Percentiles rank a stretch among this genome's conserved stretches.
These are phyloP conservation scores for Odontothrips loti DNA, from an alignment of 2,888 invertebrate species.

Conservation along the genomic window DNA sequence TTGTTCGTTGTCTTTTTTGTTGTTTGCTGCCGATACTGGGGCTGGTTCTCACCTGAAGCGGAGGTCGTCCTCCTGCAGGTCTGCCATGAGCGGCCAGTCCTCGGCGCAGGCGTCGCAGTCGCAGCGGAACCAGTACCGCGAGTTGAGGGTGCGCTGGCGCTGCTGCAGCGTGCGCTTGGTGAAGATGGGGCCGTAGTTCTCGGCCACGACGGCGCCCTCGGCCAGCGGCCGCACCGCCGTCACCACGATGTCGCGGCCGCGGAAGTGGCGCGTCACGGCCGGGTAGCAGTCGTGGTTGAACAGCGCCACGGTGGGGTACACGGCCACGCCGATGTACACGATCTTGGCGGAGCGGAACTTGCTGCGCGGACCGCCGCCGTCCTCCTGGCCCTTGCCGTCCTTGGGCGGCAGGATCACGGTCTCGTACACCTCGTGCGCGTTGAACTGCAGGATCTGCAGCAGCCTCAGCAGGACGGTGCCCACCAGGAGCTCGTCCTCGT, in stretches of 20 bases:
- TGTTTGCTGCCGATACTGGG: too few species aligned
- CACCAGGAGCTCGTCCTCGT: slow-evolving; percentile 56
- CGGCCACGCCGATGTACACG: slow-evolving; percentile 62
- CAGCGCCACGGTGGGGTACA: slow-evolving; percentile 71
- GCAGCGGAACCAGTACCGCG: slow-evolving; percentile 76
- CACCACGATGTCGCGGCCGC: slow-evolving; percentile 67
- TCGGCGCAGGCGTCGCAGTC: slow-evolving; percentile 66
- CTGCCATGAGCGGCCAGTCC: slow-evolving; percentile 63
- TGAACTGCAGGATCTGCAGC: slow-evolving; percentile 75
- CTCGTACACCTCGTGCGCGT: slow-evolving; percentile 79
- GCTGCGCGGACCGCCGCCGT: slow-evolving; percentile 32
- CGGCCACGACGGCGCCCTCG: slow-evolving; percentile 65
- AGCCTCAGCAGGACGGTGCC: slow-evolving; percentile 64
- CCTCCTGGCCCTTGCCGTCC: slow-evolving; percentile 1
- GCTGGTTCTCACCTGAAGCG: not conserved
- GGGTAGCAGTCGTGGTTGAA: slow-evolving; percentile 84
- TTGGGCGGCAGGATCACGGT: slow-evolving; percentile 36
- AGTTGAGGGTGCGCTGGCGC: slow-evolving; percentile 61
- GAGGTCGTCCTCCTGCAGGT: not conserved
- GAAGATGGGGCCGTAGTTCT: slow-evolving; percentile 81
- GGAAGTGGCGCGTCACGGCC: slow-evolving; percentile 68
- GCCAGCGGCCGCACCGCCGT: slow-evolving; percentile 61
- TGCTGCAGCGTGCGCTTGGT: slow-evolving; percentile 53
- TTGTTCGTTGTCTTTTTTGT: too few species aligned
- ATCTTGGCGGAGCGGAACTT: slow-evolving; percentile 52